These are phyloP conservation scores for Phrynosoma blainvillii DNA, from an alignment of 2,113 vertebrate genomes.

Conservation along the genomic window DNA sequence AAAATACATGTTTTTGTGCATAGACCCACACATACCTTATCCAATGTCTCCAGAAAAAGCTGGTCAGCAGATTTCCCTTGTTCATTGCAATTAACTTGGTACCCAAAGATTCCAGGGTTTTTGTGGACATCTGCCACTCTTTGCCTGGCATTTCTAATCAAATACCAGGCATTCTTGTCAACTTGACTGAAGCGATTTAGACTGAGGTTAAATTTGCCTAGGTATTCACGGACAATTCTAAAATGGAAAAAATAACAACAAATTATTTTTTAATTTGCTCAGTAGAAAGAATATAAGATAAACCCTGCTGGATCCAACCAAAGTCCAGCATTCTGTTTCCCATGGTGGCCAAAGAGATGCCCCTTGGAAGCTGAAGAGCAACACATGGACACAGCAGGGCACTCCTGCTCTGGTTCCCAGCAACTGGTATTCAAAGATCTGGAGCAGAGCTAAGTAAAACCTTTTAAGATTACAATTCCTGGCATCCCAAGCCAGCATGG, in stretches of 20 bases:
- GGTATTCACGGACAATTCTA: slow-evolving; percentile 24
- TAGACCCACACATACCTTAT: neutral
- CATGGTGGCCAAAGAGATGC: neutral
- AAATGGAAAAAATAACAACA: neutral
- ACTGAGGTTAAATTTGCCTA: neutral
- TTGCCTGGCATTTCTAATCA: neutral
- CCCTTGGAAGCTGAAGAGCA: neutral
- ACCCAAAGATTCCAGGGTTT: neutral
- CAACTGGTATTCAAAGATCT: no score
- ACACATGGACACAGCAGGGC: no score
- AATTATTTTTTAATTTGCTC: neutral
- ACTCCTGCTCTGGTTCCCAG: no score
- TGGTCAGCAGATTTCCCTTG: neutral
- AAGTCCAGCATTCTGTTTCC: neutral
- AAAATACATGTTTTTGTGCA: no score
- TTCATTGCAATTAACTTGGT: neutral
- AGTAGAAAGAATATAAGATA: neutral
- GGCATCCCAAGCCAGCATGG: no score
- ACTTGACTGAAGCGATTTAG: neutral
- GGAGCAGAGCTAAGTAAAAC: no score
- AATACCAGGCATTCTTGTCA: slow-evolving; percentile 15
- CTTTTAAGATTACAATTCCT: no score
- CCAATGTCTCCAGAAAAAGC: neutral
- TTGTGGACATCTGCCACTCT: neutral
- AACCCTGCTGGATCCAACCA: no score